These are phyloP conservation scores for Pseudomyrmex cubaensis DNA, from an alignment of 1,140 invertebrate species.

Conservation along the genomic window DNA sequence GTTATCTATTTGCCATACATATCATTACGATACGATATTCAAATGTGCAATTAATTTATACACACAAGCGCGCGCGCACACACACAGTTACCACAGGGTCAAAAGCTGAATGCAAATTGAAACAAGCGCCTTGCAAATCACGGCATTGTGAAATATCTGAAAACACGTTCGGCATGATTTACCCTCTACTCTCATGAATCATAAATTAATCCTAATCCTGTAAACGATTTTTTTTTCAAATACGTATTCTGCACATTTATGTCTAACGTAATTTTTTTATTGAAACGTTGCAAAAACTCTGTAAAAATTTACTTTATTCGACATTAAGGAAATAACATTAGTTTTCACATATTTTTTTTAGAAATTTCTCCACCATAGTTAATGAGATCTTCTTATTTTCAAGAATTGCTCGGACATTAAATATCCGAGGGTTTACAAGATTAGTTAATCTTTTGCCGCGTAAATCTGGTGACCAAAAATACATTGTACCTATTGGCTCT, in stretches of 20 bases:
- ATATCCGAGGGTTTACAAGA: no score
- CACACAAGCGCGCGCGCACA: no score
- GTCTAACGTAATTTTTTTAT: no score
- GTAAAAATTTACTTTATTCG: no score
- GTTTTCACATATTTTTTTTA: no score
- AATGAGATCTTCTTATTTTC: no score
- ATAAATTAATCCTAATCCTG: not conserved
- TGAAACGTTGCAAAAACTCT: no score
- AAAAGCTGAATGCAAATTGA: conserved; percentile 18
- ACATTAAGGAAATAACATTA: no score
- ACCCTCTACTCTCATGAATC: conserved; percentile 9
- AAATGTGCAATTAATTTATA: not conserved
- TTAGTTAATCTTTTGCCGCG: not conserved
- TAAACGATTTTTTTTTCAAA: no score
- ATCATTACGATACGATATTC: not conserved
- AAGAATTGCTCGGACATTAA: no score
- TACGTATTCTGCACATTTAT: no score
- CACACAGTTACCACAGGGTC: not conserved
- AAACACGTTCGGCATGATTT: conserved; percentile 15
- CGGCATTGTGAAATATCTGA: not conserved
- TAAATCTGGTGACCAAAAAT: not conserved
- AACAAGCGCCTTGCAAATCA: not conserved
- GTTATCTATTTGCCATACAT: not conserved
- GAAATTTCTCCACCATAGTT: no score
- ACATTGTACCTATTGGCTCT: not conserved